Percentiles rank a stretch among this genome's conserved stretches.
These are phyloP conservation scores for Decapterus maruadsi DNA, from an alignment of 2,797 vertebrate species.

Conservation along the genomic window DNA sequence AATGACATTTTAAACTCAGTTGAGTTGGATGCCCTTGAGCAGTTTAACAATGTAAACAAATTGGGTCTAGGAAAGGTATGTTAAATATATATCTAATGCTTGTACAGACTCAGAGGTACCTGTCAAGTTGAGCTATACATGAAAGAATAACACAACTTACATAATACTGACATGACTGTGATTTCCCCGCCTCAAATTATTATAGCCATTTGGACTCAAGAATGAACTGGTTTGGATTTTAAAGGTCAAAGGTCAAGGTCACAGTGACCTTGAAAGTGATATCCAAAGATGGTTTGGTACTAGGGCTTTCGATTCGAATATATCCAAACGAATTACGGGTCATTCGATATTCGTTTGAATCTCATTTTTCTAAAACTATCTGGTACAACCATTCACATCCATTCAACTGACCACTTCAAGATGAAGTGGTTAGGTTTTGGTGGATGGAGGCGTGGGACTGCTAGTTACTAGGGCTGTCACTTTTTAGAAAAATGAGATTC, in stretches of 20 bases:
- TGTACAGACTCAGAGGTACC: conserved; percentile 2
- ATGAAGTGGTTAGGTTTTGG: too few species aligned
- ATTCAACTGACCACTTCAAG: too few species aligned
- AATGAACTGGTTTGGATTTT: background rate
- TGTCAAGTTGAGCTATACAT: background rate
- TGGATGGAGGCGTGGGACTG: too few species aligned
- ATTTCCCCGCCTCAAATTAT: background rate
- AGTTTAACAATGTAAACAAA: conserved; percentile 25
- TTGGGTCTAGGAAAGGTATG: background rate
- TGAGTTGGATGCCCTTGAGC: conserved; percentile 32
- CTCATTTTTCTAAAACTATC: too few species aligned
- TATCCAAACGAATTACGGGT: too few species aligned
- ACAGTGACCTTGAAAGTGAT: too few species aligned
- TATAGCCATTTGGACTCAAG: background rate
- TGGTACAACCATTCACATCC: too few species aligned
- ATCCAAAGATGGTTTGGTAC: too few species aligned
- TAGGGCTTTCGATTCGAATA: too few species aligned
- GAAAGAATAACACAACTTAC: background rate
- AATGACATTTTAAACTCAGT: conserved; percentile 43
- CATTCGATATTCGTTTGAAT: too few species aligned
- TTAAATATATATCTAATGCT: conserved; percentile 1
- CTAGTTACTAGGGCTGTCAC: too few species aligned
- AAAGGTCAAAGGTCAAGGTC: background rate
- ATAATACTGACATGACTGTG: background rate
- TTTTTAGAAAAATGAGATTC: too few species aligned